Base-by-base conservation (phyloP, 2,113 vertebrate species). In the human region DNA sequence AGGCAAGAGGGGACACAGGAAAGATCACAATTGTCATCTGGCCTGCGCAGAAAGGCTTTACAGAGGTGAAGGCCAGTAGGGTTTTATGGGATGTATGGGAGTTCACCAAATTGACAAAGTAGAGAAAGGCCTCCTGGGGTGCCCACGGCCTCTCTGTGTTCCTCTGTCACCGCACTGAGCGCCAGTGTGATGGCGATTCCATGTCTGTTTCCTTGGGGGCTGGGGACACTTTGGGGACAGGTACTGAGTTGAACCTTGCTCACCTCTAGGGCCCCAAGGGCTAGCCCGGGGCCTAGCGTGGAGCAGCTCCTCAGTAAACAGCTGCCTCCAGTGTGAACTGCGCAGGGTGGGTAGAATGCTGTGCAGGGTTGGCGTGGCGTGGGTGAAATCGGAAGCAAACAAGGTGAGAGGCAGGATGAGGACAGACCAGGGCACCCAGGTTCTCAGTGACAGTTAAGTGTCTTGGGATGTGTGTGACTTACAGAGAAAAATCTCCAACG, bases 61-160 rank as follows among this genome's bases (percentile, higher is more conserved):
- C 10, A 57, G 25, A 55, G 87, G 43, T 45, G 38, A 73, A 45
- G 32, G 6, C 66, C 35, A 14, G 43, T 30, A 45, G 75, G 73
- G 43, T 61, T 85, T 70, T 59, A 70, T 68, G 85, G 72, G 80
- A 48, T 59, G 40, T 35, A 72, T 14, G 79, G 35, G 89, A 95
- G 61, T 52, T 61, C 50, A 1, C 73, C 50, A 86, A 78, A 90
- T 30, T 55, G 38, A 95, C 3, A n/a, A 55, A 18, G 52, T 11
- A 5, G 80, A 79, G 32, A 76, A 89, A 68, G 68, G 38, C 59
- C 18, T 75, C 43, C 11, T 38, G 30, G 9, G 45, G 76, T 61
- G 27, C 72, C 43, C 87, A 30, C 12, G 1, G 59, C 75, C 75
- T 25, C 75, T 80, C 17, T 86, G 50, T 27, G 68, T 57, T 40